Conservation (phyloP, 2,888 invertebrate species). For the Philonicus albiceps region DNA sequence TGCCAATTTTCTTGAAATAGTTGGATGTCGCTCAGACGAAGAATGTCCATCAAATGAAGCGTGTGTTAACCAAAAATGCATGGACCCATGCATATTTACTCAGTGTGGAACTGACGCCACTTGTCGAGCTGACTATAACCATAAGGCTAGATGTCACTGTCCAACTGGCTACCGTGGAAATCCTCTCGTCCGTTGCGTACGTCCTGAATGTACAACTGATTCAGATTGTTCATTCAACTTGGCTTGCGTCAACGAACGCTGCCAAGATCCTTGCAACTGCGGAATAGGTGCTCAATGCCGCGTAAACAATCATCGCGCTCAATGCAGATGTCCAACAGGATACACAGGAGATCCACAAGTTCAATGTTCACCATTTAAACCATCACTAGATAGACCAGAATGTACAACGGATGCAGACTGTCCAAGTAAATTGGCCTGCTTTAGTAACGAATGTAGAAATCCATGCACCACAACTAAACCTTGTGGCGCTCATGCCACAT, state of each 20-base stretch:
- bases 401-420: conserved; percentile 85
- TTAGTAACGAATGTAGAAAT: conserved; percentile 79
- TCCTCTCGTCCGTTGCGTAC: conserved; percentile 78
- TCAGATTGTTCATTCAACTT: conserved; percentile 80
- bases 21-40: conserved; percentile 84
- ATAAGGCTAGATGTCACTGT: conserved; percentile 81
- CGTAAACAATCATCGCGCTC: conserved; percentile 77
- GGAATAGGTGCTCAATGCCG: conserved; percentile 79
- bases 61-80: conserved; percentile 82
- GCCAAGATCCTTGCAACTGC: conserved; percentile 86
- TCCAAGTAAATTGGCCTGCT: conserved; percentile 84
- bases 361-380: conserved; percentile 68
- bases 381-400: conserved; percentile 68
- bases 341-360: conserved; percentile 79
- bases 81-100: conserved; percentile 79
- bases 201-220: conserved; percentile 79
- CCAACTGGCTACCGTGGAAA: conserved; percentile 79
- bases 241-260: conserved; percentile 79
- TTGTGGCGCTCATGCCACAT: conserved; percentile 81
- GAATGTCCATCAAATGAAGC: conserved; percentile 84
- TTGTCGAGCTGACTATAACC: conserved; percentile 78
- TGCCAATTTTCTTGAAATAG: conserved; percentile 60
- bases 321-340: conserved; percentile 84
- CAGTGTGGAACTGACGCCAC: conserved; percentile 83
- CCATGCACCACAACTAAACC: conserved; percentile 81